These are phyloP conservation scores for Latheticus oryzae DNA, from an alignment of 2,888 invertebrate species.

Conservation along the genomic window DNA sequence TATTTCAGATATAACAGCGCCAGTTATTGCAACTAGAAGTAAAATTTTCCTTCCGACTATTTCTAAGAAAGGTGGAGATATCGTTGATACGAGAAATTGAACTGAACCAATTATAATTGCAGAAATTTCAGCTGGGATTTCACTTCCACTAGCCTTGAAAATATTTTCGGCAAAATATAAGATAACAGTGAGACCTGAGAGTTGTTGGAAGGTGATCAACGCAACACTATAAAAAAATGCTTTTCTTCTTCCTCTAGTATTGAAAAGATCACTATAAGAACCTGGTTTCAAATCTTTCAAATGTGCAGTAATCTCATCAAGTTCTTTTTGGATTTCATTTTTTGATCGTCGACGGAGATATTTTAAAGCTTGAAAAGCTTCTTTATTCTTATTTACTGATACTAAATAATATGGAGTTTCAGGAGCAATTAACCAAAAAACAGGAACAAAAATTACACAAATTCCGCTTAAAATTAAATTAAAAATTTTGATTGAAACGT, in stretches of 20 bases:
- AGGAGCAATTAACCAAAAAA: conserved; percentile 45
- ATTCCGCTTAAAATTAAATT: conserved; percentile 45
- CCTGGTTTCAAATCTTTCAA: conserved; percentile 21
- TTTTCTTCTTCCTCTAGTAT: conserved; percentile 25
- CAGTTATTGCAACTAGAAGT: conserved; percentile 75
- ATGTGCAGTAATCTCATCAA: conserved; percentile 42
- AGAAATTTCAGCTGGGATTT: conserved; percentile 71
- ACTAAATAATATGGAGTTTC: conserved; percentile 49
- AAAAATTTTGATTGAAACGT: conserved; percentile 49
- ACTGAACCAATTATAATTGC: conserved; percentile 83
- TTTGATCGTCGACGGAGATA: conserved; percentile 12
- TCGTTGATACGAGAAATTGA: conserved; percentile 76
- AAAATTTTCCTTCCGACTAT: conserved; percentile 78
- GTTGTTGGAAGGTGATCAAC: conserved; percentile 47
- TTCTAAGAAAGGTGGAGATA: conserved; percentile 81
- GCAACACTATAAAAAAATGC: conserved; percentile 44
- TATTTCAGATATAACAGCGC: conserved; percentile 74
- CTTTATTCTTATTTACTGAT: conserved; percentile 67
- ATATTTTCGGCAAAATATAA: conserved; percentile 64
- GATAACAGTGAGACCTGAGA: conserved; percentile 48
- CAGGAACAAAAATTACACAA: conserved; percentile 43
- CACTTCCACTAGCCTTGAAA: conserved; percentile 73
- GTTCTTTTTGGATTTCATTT: conserved; percentile 35
- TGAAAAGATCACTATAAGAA: conserved; percentile 26
- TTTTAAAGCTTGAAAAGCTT: conserved; percentile 69